Percentiles rank a stretch among this genome's conserved stretches.
Evolutionary conservation across 1,140 invertebrate species (phyloP).

Genomic region (Luehdorfia chinensis): DNA sequence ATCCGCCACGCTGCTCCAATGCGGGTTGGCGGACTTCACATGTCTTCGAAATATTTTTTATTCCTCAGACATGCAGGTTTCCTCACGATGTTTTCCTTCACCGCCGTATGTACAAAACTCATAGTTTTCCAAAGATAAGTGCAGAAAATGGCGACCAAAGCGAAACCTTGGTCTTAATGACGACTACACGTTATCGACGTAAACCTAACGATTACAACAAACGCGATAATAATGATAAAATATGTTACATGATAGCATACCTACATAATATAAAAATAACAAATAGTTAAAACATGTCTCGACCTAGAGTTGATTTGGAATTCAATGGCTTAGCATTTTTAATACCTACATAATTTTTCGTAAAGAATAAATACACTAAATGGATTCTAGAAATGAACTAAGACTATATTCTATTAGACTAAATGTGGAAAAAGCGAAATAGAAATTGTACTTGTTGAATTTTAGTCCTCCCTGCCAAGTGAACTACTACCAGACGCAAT

Average conservation of each 20-base stretch:
- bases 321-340: not conserved
- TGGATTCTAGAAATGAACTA: not conserved
- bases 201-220: not conserved
- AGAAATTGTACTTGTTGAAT: no score
- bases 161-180: conserved; percentile 13
- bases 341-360: no score
- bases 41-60: no score
- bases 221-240: conserved; percentile 11
- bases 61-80: no score
- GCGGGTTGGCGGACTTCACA: no score
- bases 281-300: not conserved
- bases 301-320: not conserved
- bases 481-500: no score
- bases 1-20: no score
- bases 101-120: no score
- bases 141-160: conserved; percentile 9
- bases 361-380: no score
- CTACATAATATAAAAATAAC: not conserved
- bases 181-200: conserved; percentile 3
- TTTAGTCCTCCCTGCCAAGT: no score
- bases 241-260: not conserved
- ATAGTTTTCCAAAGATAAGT: conserved; percentile 12
- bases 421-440: no score
- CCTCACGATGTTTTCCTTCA: no score
- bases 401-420: not conserved